A percentile compares a stretch with the other conserved stretches of the same genome.
Evolutionary conservation across 2,113 vertebrate species (phyloP).

Genomic region (Trochalopteron elliotii): DNA sequence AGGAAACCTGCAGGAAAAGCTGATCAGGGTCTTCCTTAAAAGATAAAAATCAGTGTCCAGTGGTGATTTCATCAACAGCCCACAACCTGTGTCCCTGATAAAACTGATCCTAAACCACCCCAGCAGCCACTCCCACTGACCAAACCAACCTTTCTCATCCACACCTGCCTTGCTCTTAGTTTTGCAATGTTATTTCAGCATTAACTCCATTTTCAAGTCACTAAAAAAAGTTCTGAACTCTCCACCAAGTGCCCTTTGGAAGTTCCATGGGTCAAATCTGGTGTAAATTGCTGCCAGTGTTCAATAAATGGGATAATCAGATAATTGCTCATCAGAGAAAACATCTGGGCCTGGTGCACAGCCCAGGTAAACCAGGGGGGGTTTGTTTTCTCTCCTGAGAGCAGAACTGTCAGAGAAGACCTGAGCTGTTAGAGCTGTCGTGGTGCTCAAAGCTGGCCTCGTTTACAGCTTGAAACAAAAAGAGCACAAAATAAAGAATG

Average conservation of each 20-base stretch:
- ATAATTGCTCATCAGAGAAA: not conserved
- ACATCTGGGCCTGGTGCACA: fast-evolving
- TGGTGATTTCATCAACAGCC: not conserved
- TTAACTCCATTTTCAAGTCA: not conserved
- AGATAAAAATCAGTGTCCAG: not conserved
- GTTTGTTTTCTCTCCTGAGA: not conserved
- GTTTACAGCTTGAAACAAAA: not conserved
- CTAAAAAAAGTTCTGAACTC: not conserved
- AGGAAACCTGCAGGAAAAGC: too few species aligned
- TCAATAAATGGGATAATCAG: fast-evolving
- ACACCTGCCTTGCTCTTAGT: not conserved
- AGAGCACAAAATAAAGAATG: not conserved
- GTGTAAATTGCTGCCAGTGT: not conserved
- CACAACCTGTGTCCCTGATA: fast-evolving
- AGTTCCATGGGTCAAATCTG: not conserved
- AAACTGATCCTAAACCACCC: not conserved
- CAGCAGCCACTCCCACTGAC: not conserved
- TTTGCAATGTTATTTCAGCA: not conserved
- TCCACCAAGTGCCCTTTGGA: not conserved
- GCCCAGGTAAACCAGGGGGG: fast-evolving
- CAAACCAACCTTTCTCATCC: not conserved
- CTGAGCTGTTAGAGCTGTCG: not conserved
- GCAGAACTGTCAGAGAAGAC: fast-evolving
- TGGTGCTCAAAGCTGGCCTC: not conserved
- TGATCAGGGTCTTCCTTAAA: fast-evolving